Evolutionary conservation across 2,113 vertebrate genomes (phyloP), one percentile per base, ranked within the genome.

Genomic region (Entelurus aequoreus): DNA sequence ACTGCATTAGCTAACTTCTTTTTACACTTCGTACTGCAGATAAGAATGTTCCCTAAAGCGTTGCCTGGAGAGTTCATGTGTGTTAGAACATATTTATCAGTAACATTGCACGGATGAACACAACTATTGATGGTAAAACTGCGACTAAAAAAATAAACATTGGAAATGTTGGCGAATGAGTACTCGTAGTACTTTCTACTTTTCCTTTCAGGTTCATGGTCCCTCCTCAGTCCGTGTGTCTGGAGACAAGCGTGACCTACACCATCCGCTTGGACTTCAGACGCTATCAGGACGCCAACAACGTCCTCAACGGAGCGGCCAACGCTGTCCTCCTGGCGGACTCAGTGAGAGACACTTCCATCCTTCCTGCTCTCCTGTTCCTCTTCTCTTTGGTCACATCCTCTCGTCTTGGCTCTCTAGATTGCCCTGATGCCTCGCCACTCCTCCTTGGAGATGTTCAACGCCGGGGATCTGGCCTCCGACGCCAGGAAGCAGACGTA

Each of bases 381-480:
- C 8, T 5, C 14, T 40, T 9, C 37, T 40, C 44, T 10, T 42
- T 44, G 4, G 6, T 46, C 1, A 12, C n/a, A n/a, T 51, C 5
- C 16, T 8, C n/a, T 21, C 5, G 5, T 7, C 28, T 54, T 55
- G 35, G 36, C 4, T 1, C 54, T 8, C 0, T 69, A 99, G 97
- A 86, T 99, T 2, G 90, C 92, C 13, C 77, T 99, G 44, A 74
- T 98, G 72, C 97, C 97, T 2, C 94, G 82, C 4, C 91, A 94
- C 76, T 88, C 92, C 50, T 90, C 91, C 2, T 78, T 99, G 82
- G 95, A 98, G 79, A 96, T 99, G 92, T 98, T 98, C 75, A 94
- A 87, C 0, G 88, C 88, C 0, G 95, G 94, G 0, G 94, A 98
- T 52, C 70, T 89, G 0, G 66, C 86, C 4, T 92, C 96, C 13